Conservation (phyloP, 2,113 vertebrate genomes). For the Melanotaenia duboulayi region DNA sequence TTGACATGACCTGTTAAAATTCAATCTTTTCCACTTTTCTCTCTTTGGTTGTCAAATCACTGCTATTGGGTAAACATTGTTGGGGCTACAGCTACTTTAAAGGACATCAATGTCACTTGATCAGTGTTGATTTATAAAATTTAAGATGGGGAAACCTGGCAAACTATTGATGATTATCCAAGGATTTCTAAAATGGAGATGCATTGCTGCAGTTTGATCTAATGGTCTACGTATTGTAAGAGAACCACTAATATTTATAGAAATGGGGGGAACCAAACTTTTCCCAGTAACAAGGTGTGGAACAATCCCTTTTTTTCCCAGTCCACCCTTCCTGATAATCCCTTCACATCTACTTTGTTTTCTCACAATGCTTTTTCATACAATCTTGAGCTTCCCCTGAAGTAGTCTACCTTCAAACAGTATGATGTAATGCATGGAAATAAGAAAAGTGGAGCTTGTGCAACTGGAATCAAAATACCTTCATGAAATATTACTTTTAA, state of each 20-base stretch:
- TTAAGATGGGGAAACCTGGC: neutral
- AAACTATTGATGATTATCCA: neutral
- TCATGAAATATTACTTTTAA: constrained; percentile 17
- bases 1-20: neutral
- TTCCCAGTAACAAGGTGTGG: neutral
- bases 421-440: constrained; percentile 50
- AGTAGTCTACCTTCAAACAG: constrained; percentile 12
- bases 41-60: neutral
- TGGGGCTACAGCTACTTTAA: neutral
- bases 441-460: neutral
- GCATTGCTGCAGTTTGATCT: neutral
- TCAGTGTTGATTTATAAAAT: neutral
- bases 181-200: neutral
- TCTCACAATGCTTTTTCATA: constrained; percentile 12
- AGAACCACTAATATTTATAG: too few species aligned
- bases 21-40: neutral
- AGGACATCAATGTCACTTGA: neutral
- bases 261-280: neutral
- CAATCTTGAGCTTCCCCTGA: constrained; percentile 7
- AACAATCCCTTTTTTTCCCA: neutral
- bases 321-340: constrained; percentile 5
- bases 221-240: too few species aligned
- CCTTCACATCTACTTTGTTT: constrained; percentile 21
- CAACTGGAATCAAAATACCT: neutral
- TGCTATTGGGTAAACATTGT: neutral